Conservation (phyloP, 2,888 invertebrate genomes). For the Orchesella flavescens region DNA sequence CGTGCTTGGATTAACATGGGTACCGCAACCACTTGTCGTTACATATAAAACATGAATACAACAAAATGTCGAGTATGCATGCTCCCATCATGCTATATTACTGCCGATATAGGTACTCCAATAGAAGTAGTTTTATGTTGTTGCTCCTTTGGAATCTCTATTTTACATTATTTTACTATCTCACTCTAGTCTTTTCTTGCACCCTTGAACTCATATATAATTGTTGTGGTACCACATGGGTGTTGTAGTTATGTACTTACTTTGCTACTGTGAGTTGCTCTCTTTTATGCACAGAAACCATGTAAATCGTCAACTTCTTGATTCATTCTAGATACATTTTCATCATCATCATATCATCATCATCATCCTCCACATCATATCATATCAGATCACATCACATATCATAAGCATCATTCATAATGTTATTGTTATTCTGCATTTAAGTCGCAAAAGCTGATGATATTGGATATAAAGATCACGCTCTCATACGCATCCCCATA, state of each 20-base stretch:
- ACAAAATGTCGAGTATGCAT: conserved; percentile 37
- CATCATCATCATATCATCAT: too few species aligned
- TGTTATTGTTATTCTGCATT: too few species aligned
- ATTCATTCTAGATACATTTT: too few species aligned
- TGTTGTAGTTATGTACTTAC: too few species aligned
- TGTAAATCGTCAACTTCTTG: neutral
- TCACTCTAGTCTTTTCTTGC: neutral
- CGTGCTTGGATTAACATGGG: conserved; percentile 49
- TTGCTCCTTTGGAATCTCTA: neutral
- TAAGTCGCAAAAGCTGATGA: too few species aligned
- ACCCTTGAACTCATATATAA: conserved; percentile 13
- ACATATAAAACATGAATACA: conserved; percentile 19
- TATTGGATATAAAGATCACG: too few species aligned
- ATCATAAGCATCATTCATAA: too few species aligned
- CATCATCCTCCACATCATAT: too few species aligned
- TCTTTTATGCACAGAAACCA: neutral
- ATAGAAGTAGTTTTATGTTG: neutral
- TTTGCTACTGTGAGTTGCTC: too few species aligned
- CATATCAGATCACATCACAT: too few species aligned
- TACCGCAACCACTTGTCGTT: neutral
- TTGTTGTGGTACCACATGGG: too few species aligned
- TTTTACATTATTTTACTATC: neutral
- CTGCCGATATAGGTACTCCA: conserved; percentile 29
- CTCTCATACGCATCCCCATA: too few species aligned
- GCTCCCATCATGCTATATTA: neutral